Evolutionary conservation across 1,140 invertebrate species (phyloP).

Genomic region (Leptestheria dahalacensis): DNA sequence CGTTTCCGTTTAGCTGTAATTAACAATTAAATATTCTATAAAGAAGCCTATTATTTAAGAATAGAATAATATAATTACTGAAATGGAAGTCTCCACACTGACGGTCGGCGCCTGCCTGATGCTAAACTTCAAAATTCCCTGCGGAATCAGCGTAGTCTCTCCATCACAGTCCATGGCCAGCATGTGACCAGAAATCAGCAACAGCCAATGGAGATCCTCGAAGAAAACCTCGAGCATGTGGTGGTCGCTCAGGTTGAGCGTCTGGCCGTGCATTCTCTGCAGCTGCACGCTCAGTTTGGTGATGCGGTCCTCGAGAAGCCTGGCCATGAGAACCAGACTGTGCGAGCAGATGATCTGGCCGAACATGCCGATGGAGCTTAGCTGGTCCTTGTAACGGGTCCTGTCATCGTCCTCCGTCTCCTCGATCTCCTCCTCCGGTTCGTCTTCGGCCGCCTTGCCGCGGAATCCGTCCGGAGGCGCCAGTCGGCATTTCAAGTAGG

Average conservation of each 20-base stretch:
- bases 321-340: slow-evolving; percentile 38
- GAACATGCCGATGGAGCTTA: slow-evolving; percentile 45
- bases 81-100: slow-evolving; percentile 30
- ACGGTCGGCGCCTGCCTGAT: slow-evolving; percentile 37
- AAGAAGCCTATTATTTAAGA: background rate
- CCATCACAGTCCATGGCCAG: slow-evolving; percentile 54
- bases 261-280: slow-evolving; percentile 38
- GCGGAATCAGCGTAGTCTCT: slow-evolving; percentile 57
- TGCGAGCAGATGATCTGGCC: slow-evolving; percentile 33
- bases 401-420: slow-evolving; percentile 53
- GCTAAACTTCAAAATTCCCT: slow-evolving; percentile 55
- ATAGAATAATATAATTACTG: slow-evolving; percentile 3
- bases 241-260: slow-evolving; percentile 37
- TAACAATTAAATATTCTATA: too few relatives aligned
- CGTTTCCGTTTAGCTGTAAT: too few relatives aligned
- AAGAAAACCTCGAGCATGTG: slow-evolving; percentile 41
- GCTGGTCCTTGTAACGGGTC: slow-evolving; percentile 47
- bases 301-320: slow-evolving; percentile 47
- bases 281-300: slow-evolving; percentile 43
- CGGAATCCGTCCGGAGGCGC: slow-evolving; percentile 63
- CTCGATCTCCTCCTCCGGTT: slow-evolving; percentile 41
- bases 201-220: slow-evolving; percentile 79
- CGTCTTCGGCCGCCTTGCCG: slow-evolving; percentile 18
- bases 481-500: slow-evolving; percentile 64
- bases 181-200: slow-evolving; percentile 59